phyloP scores from a whole-genome alignment of 2,888 invertebrate species.

The Drosophila rellima region DNA sequence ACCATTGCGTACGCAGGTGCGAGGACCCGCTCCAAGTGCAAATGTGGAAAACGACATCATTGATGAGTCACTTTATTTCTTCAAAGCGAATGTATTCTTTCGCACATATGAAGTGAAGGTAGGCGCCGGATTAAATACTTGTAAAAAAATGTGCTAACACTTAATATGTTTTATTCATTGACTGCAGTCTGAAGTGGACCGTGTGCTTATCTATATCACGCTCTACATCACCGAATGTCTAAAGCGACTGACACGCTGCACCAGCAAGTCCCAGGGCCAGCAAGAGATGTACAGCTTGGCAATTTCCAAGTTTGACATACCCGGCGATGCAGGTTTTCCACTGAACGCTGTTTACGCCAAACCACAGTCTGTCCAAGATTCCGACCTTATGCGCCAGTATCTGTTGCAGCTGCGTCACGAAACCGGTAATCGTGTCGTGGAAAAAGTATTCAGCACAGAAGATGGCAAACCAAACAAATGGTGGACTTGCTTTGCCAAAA shows the following conservation, averaged over 20 bases:
- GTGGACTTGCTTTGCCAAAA: conserved; percentile 99
- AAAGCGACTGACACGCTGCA: conserved; percentile 96
- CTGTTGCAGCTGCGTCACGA: conserved; percentile 98
- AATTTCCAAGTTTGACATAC: conserved; percentile 97
- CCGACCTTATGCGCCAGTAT: conserved; percentile 96
- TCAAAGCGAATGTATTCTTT: conserved; percentile 99
- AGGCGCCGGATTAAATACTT: conserved; percentile 37
- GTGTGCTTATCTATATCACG: conserved; percentile 98
- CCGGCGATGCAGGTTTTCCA: conserved; percentile 97
- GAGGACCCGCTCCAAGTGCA: conserved; percentile 96
- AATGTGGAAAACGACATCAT: conserved; percentile 94
- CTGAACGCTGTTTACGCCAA: conserved; percentile 97
- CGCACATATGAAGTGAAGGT: conserved; percentile 99
- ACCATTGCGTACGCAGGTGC: conserved; percentile 94
- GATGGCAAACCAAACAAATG: conserved; percentile 99
- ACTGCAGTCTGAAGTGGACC: conserved; percentile 95
- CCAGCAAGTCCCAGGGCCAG: conserved; percentile 94
- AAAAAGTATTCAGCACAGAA: conserved; percentile 94
- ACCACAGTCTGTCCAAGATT: conserved; percentile 91
- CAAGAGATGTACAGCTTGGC: conserved; percentile 99
- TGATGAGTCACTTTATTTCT: conserved; percentile 98
- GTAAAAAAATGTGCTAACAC: not conserved
- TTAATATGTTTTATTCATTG: not conserved
- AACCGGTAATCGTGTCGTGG: conserved; percentile 95
- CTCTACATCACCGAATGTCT: conserved; percentile 99